Percentiles rank a stretch among this genome's conserved stretches.
Evolutionary conservation across 2,797 vertebrate species (phyloP).

Genomic region (Cossypha heuglini): DNA sequence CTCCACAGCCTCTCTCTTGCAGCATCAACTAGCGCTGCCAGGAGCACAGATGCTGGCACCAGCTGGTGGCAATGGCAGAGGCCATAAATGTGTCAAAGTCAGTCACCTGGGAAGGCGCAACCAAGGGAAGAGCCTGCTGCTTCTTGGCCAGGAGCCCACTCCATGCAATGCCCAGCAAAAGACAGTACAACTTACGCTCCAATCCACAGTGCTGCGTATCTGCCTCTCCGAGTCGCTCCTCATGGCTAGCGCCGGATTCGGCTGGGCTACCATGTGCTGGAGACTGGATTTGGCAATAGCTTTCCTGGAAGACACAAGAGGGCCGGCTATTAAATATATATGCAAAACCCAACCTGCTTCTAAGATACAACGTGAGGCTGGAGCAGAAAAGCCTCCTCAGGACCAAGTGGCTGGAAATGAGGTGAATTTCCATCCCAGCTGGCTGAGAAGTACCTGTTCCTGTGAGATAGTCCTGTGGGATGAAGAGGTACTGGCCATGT

Average conservation of each 20-base stretch:
- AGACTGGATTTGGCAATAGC: conserved; percentile 91
- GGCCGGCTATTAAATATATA: neutral
- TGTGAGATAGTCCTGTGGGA: neutral
- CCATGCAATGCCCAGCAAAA: neutral
- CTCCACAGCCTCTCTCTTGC: neutral
- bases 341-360: neutral
- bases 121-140: neutral
- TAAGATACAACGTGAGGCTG: neutral
- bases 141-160: neutral
- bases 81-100: neutral
- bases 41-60: conserved; percentile 16
- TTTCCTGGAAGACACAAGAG: conserved; percentile 83
- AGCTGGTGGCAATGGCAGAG: neutral
- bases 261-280: conserved; percentile 84
- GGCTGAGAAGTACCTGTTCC: neutral
- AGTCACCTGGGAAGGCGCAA: conserved; percentile 3
- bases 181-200: conserved; percentile 85
- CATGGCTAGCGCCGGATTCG: conserved; percentile 72
- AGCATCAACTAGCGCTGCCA: conserved; percentile 5
- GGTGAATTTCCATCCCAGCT: neutral
- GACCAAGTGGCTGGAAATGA: neutral
- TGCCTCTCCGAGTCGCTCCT: conserved; percentile 80
- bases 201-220: conserved; percentile 88
- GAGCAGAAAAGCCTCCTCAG: neutral
- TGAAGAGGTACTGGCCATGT: neutral